Conservation (phyloP, 2,797 vertebrate genomes). For the Apodemus agrarius region DNA sequence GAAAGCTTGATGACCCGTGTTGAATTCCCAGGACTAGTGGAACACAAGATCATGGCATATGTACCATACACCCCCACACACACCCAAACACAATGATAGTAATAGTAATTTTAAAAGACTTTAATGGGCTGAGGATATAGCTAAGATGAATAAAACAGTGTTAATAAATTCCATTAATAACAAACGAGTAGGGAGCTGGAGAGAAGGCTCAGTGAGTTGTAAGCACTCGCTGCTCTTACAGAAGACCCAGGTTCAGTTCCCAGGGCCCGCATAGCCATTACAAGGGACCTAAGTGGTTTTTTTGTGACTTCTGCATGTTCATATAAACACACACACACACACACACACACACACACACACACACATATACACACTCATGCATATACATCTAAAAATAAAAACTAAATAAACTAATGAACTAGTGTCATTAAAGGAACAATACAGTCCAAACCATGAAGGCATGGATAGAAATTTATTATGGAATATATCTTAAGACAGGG, state of each 20-base stretch:
- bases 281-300: too few species aligned
- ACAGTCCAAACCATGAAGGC: neutral
- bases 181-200: neutral
- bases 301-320: neutral
- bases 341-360: neutral
- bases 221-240: neutral
- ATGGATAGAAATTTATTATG: constrained; percentile 17
- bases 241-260: neutral
- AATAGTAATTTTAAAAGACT: neutral
- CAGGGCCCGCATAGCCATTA: too few species aligned
- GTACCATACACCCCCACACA: neutral
- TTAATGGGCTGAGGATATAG: too few species aligned
- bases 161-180: constrained; percentile 27
- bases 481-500: constrained; percentile 31
- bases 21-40: neutral
- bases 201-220: neutral
- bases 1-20: too few species aligned
- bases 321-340: neutral
- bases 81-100: neutral
- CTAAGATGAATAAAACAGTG: constrained; percentile 36
- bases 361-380: neutral
- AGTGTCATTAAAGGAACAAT: constrained; percentile 11
- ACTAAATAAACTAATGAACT: neutral
- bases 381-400: neutral
- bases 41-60: neutral